phyloP scores from a whole-genome alignment of 23 tunicate genomes.

The Oikopleura dioica region DNA sequence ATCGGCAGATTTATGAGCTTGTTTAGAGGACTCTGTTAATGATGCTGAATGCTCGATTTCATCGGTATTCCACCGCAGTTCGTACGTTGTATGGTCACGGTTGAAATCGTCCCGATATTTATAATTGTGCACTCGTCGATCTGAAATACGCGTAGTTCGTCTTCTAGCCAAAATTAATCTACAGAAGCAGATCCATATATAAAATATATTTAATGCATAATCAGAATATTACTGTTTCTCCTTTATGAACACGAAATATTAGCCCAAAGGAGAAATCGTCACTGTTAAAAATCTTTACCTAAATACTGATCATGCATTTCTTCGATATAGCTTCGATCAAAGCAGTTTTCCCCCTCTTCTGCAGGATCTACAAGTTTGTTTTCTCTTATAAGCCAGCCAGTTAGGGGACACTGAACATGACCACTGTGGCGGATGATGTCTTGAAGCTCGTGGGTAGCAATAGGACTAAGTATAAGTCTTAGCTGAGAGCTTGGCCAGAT shows the following conservation, averaged over 20 bases:
- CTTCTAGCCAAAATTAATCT: no score
- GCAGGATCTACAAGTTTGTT: background rate
- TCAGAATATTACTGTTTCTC: background rate
- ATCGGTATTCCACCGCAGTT: background rate
- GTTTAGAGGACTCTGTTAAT: background rate
- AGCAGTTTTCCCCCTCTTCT: background rate
- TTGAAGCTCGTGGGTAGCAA: background rate
- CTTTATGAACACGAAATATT: background rate
- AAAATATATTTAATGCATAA: no score
- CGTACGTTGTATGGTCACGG: conserved; percentile 3
- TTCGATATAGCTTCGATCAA: background rate
- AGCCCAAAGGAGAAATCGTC: background rate
- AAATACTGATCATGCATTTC: background rate
- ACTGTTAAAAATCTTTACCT: background rate
- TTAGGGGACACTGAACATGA: background rate
- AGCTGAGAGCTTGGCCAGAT: no score
- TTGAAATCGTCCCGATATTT: conserved; percentile 14
- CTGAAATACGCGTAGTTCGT: no score
- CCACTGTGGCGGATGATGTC: background rate
- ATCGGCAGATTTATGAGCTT: background rate
- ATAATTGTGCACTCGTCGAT: conserved; percentile 11
- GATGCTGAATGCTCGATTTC: background rate
- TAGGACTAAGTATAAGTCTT: no score
- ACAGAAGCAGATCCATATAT: no score
- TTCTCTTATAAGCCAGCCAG: background rate